Base-by-base conservation (phyloP, 2,888 invertebrate genomes). In the Hirtodrosophila histrioides region DNA sequence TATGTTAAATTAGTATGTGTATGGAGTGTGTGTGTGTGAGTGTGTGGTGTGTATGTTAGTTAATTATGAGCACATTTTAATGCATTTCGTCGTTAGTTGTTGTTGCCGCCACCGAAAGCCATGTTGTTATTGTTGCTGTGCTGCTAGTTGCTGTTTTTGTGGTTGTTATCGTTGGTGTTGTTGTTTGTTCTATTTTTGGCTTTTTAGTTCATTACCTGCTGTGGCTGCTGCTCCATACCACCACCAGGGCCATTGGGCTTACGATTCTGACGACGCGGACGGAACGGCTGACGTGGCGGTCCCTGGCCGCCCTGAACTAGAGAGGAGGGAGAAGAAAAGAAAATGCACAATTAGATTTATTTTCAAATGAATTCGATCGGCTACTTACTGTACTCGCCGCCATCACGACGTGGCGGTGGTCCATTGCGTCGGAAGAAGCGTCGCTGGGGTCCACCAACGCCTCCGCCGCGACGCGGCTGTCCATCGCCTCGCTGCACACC, bases 371-470 rank as follows among this genome's bases (percentile, higher is more conserved):
- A 4, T 23, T 50, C 27, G 2, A 10, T 4, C 8, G 0, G 8
- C 17, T 50, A 77, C 87, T 86, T 61, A 83, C 84, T 86, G 72
- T 90, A 90, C 63, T 91, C 91, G 66, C 85, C 76, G 49, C 89
- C 85, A 65, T 88, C 88, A 67, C 89, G 88, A 65, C 89, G 88
- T 62, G 90, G 89, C 31, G 88, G 88, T 63, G 88, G 88, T 51
- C 88, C 88, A 91, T 95, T 95, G 78, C 95, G 94, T 86, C 95
- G 95, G 94, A 94, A 95, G 92, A 94, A 95, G 86, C 95, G 94
- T 88, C 93, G 83, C 72, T 82, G 89, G 77, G 93, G 93, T 88
- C 93, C 93, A 31, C 88, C 90, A 41, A 89, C 87, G 55, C 86
- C 75, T 11, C 86, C 86, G 58, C 89, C 88, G 23, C 81, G 81